Conservation (phyloP, 2,888 invertebrate species). For the Drosophila sordidula region DNA sequence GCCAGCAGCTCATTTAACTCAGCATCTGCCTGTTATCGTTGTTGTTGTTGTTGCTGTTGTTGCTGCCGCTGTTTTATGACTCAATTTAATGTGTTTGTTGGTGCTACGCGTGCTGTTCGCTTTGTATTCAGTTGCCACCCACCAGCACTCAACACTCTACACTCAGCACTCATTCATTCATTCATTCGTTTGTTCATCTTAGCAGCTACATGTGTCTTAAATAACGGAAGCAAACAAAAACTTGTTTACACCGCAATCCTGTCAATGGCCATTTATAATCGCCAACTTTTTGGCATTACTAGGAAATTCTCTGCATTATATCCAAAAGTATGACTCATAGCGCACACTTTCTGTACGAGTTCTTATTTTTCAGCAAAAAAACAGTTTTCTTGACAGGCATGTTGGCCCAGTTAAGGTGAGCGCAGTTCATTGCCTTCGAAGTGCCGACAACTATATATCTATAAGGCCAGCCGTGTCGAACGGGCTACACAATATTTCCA, state of each 20-base stretch:
- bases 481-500: slow-evolving; percentile 61
- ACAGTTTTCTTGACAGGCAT: not conserved
- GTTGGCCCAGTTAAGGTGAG: slow-evolving; percentile 8
- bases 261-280: slow-evolving; percentile 37
- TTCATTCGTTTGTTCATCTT: slow-evolving; percentile 30
- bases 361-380: not conserved
- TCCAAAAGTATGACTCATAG: slow-evolving; percentile 29
- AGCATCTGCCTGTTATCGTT: slow-evolving; percentile 63
- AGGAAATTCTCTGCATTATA: slow-evolving; percentile 31
- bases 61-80: slow-evolving; percentile 64
- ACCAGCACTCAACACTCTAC: slow-evolving; percentile 29
- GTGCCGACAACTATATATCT: slow-evolving; percentile 20
- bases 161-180: slow-evolving; percentile 28
- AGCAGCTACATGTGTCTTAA: slow-evolving; percentile 37
- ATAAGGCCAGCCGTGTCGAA: slow-evolving; percentile 42
- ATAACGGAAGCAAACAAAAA: slow-evolving; percentile 47
- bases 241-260: slow-evolving; percentile 45
- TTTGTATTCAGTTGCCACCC: slow-evolving; percentile 58
- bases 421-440: slow-evolving; percentile 11
- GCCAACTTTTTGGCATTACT: slow-evolving; percentile 10
- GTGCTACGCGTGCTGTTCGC: slow-evolving; percentile 58
- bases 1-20: slow-evolving; percentile 66
- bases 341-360: too few species aligned
- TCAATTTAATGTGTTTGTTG: slow-evolving; percentile 73
- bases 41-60: slow-evolving; percentile 28